These are phyloP conservation scores for Scrobipalpa costella DNA, from an alignment of 2,888 invertebrate genomes.

Conservation along the genomic window DNA sequence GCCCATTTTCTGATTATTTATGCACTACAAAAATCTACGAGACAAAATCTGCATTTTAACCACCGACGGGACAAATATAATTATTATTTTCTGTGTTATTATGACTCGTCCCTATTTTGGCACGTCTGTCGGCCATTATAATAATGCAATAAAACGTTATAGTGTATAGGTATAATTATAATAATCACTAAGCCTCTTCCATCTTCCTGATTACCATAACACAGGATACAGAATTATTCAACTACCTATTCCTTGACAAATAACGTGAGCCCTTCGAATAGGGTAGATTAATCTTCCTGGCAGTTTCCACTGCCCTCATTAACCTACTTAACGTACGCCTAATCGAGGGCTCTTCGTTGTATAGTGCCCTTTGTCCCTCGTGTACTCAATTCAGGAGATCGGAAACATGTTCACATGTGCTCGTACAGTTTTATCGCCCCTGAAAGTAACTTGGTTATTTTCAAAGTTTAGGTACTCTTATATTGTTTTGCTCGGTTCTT, in stretches of 20 bases:
- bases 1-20: too few relatives aligned
- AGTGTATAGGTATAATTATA: not conserved
- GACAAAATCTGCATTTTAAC: too few relatives aligned
- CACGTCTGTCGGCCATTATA: too few relatives aligned
- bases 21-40: too few relatives aligned
- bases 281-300: not conserved
- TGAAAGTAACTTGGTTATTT: too few relatives aligned
- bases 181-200: not conserved
- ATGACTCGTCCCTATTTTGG: too few relatives aligned
- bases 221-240: too few relatives aligned
- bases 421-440: not conserved
- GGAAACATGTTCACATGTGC: not conserved
- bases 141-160: too few relatives aligned
- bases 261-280: not conserved
- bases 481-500: too few relatives aligned
- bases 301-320: constrained; percentile 16
- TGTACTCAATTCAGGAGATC: not conserved
- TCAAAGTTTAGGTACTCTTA: too few relatives aligned
- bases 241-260: not conserved
- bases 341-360: not conserved
- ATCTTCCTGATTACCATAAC: not conserved
- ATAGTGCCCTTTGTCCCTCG: not conserved
- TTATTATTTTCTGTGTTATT: too few relatives aligned
- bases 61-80: too few relatives aligned
- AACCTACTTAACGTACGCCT: constrained; percentile 16